These are phyloP conservation scores for Drosophila micromelanica DNA, from an alignment of 1,140 invertebrate species.

Conservation along the genomic window DNA sequence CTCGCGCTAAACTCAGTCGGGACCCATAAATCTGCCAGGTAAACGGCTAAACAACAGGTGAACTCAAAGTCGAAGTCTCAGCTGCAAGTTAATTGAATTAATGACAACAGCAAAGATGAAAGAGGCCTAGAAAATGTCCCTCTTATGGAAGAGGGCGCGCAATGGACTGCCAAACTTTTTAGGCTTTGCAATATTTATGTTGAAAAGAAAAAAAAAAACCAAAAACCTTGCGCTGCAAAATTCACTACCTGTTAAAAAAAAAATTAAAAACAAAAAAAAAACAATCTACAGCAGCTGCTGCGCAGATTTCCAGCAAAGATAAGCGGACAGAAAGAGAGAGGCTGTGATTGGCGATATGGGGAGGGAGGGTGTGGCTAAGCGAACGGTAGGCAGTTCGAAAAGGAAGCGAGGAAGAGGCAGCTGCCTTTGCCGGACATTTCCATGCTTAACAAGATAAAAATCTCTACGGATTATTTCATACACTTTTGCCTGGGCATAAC, in stretches of 20 bases:
- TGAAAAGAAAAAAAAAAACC: constrained; percentile 10
- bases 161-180: constrained; percentile 54
- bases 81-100: constrained; percentile 73
- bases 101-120: constrained; percentile 66
- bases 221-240: constrained; percentile 13
- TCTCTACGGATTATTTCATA: constrained; percentile 76
- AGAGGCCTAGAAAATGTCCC: constrained; percentile 51
- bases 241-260: constrained; percentile 57
- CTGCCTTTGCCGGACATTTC: constrained; percentile 65
- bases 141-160: neutral
- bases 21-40: constrained; percentile 59
- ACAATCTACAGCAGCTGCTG: constrained; percentile 61
- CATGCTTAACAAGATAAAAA: constrained; percentile 81
- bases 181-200: constrained; percentile 64
- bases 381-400: constrained; percentile 2
- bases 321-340: constrained; percentile 36
- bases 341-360: constrained; percentile 7
- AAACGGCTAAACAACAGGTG: constrained; percentile 63
- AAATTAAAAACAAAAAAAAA: constrained; percentile 28
- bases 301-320: constrained; percentile 68
- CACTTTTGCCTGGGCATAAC: constrained; percentile 61
- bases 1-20: constrained; percentile 29
- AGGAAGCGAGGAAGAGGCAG: constrained; percentile 11
- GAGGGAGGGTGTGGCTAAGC: neutral
- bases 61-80: constrained; percentile 34